phyloP scores from a whole-genome alignment of 2,797 vertebrate species.

The Lepilemur septentrionalis region DNA sequence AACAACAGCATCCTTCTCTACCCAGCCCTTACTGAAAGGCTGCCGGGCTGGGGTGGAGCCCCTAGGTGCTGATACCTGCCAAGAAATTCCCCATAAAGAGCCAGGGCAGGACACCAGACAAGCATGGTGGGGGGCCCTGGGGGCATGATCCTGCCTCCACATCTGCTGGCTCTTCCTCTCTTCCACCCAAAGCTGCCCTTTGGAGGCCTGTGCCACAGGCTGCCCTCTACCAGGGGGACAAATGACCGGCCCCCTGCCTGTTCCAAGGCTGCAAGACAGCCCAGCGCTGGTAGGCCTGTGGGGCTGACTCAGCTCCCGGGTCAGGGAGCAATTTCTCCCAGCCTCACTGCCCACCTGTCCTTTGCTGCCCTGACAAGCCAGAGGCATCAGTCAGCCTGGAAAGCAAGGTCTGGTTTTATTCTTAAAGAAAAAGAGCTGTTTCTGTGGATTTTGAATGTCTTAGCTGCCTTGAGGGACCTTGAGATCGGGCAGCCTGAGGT shows the following conservation, averaged over 20 bases:
- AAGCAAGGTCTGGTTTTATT: neutral
- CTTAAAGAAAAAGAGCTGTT: neutral
- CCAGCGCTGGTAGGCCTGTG: neutral
- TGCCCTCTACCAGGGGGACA: neutral
- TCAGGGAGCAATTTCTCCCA: neutral
- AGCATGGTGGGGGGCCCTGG: neutral
- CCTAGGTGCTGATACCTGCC: neutral
- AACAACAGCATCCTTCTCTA: neutral
- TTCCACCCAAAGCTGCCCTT: neutral
- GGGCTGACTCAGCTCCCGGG: neutral
- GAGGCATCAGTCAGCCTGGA: neutral
- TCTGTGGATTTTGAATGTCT: neutral
- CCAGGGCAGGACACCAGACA: neutral
- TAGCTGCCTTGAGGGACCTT: neutral
- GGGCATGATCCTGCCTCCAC: neutral
- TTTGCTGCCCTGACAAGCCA: neutral
- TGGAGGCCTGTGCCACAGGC: neutral
- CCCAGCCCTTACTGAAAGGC: constrained; percentile 24
- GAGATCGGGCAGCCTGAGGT: neutral
- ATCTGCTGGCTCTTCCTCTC: neutral
- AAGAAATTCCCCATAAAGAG: neutral
- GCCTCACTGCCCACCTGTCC: neutral
- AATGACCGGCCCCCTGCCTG: neutral
- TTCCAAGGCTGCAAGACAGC: neutral
- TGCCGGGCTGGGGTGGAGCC: neutral